Evolutionary conservation across 2,888 invertebrate species (phyloP).

Genomic region (Trissoscelio sp.): DNA sequence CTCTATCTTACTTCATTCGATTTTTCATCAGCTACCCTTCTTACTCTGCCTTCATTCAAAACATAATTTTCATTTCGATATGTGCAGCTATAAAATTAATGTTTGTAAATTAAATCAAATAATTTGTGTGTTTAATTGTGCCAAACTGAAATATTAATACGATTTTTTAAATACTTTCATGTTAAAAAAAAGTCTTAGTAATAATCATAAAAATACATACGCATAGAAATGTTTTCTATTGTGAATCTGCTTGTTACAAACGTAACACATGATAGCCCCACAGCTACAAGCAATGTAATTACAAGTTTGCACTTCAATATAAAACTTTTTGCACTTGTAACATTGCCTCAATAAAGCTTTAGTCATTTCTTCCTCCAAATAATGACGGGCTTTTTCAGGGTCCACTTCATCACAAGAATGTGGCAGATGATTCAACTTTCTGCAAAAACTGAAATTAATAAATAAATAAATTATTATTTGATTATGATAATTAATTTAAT

Average conservation of each 20-base stretch:
- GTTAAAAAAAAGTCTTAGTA: too few species aligned
- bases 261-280: slow-evolving; percentile 37
- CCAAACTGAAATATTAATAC: too few species aligned
- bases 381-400: slow-evolving; percentile 74
- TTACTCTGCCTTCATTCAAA: too few species aligned
- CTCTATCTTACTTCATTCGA: too few species aligned
- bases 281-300: slow-evolving; percentile 77
- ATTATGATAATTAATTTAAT: background rate
- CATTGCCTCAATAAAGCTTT: slow-evolving; percentile 82
- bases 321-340: slow-evolving; percentile 83
- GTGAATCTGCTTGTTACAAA: slow-evolving; percentile 19
- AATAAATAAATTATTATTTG: background rate
- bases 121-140: too few species aligned
- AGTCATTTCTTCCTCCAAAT: slow-evolving; percentile 78
- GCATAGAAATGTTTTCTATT: background rate
- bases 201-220: background rate
- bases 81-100: too few species aligned
- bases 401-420: slow-evolving; percentile 80
- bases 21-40: too few species aligned
- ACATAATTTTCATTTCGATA: too few species aligned
- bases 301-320: slow-evolving; percentile 85
- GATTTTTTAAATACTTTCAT: too few species aligned
- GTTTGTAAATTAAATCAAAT: too few species aligned
- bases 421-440: slow-evolving; percentile 84
- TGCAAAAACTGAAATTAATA: slow-evolving; percentile 77